A percentile compares a stretch with the other conserved stretches of the same genome.
Conservation (phyloP, 2,797 vertebrate genomes). For the Pseudochaenichthys georgianus region DNA sequence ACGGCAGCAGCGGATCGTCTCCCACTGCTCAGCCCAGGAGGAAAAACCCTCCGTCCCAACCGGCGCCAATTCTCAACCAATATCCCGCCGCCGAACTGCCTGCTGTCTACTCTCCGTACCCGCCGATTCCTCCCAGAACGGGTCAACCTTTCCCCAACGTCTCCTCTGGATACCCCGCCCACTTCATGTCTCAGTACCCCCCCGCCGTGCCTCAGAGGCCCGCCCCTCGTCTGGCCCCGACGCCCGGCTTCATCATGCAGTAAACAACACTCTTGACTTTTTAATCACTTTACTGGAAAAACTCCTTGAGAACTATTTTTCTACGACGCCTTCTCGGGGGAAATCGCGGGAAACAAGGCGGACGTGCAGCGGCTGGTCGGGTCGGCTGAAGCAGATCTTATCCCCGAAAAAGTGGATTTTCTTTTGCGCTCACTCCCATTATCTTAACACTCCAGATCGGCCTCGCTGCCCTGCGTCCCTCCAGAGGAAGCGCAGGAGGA, state of each 20-base stretch:
- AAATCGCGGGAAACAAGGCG: constrained; percentile 39
- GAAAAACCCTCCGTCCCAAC: constrained; percentile 89
- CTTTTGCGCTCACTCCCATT: constrained; percentile 39
- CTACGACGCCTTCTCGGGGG: constrained; percentile 58
- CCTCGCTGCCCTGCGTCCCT: constrained; percentile 11
- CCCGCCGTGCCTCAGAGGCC: constrained; percentile 92
- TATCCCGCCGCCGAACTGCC: constrained; percentile 65
- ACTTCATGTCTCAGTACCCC: constrained; percentile 87
- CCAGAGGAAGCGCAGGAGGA: constrained; percentile 20
- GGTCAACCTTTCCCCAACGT: constrained; percentile 80
- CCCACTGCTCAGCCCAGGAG: constrained; percentile 87
- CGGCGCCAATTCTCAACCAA: constrained; percentile 79
- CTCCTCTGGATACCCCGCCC: constrained; percentile 84
- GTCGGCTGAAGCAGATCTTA: constrained; percentile 54
- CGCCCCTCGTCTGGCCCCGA: constrained; percentile 86
- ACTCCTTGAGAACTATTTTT: constrained; percentile 53
- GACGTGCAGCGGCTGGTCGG: constrained; percentile 51
- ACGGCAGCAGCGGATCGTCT: constrained; percentile 71
- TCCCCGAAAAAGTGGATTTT: constrained; percentile 42
- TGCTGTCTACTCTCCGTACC: constrained; percentile 86
- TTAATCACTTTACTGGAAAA: constrained; percentile 39
- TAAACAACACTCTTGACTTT: constrained; percentile 78
- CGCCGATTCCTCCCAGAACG: constrained; percentile 91
- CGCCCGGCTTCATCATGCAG: constrained; percentile 96
- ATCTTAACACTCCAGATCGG: constrained; percentile 39